Base-by-base conservation (phyloP, 2,113 vertebrate genomes). In the Grantiella picta region DNA sequence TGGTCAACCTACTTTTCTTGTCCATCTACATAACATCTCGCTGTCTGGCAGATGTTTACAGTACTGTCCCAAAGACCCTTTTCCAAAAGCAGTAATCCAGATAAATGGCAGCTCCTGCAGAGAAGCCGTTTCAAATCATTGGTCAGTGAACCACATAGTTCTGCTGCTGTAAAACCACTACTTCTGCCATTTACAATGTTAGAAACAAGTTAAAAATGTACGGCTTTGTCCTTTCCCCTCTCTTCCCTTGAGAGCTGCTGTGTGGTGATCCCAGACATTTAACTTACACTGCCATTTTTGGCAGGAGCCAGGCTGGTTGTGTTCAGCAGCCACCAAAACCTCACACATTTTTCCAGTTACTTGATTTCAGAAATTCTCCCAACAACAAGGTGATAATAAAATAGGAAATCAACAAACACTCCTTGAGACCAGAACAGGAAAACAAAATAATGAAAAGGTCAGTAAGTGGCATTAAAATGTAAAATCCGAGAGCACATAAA, bases 101-200 rank as follows among this genome's bases (percentile, higher is more conserved):
- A 88, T 86, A 75, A 94, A 70, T 60, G 69, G 57, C 69, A 93
- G 49, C 81, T 94, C 69, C 76, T 88, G 76, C 3, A 2, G 69
- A 71, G 73, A 81, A 90, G 56, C 47, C 72, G 59, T 82, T 92
- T 91, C 79, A 93, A 65, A 75, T 85, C 72, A 71, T 31, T 89
- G 90, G 85, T 90, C 80, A 81, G 65, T 86, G 88, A 92, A 90
- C 93, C 85, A 54, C 82, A 11, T 70, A 89, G 50, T 90, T 92
- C 69, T 92, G 76, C 93, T 94, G 87, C 80, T 90, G 57, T 83
- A 68, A 91, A 96, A 94, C 87, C 72, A 61, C 87, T 71, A 40
- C 64, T 93, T 96, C 68, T 93, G 56, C 64, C 82, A 53, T 76
- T 84, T 82, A 56, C 57, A 60, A 18, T 83, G 68, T 79, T 84